These are phyloP conservation scores for Gasterosteus nipponicus DNA, from an alignment of 2,113 vertebrate species.

Conservation along the genomic window DNA sequence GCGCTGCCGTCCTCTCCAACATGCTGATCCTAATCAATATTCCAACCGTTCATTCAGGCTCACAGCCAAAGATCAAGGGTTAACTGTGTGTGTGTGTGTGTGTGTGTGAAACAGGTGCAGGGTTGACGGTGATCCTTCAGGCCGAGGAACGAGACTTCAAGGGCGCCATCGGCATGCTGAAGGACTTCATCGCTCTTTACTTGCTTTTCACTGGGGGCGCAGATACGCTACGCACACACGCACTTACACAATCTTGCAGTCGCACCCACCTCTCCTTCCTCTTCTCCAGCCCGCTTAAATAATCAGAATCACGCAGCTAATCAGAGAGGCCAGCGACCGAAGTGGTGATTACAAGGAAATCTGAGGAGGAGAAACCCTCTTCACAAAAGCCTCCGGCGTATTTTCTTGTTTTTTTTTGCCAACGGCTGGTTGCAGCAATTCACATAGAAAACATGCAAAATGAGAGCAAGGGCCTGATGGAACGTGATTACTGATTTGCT, in stretches of 20 bases:
- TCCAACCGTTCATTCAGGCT: conserved; percentile 32
- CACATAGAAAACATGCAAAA: conserved; percentile 15
- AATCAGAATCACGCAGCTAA: conserved; percentile 3
- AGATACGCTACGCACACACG: not conserved
- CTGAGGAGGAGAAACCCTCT: conserved; percentile 6
- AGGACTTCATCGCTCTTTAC: conserved; percentile 25
- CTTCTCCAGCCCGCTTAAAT: not conserved
- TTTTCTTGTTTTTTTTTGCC: not conserved
- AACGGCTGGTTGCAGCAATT: conserved; percentile 21
- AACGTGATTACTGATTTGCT: conserved; percentile 27
- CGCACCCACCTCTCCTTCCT: not conserved
- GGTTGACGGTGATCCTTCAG: conserved; percentile 28
- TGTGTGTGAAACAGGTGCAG: conserved; percentile 43
- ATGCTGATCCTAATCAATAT: conserved; percentile 29
- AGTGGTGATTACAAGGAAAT: conserved; percentile 20
- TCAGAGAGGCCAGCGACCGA: conserved; percentile 22
- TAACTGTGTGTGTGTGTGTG: conserved; percentile 19
- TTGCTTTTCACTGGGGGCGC: not conserved
- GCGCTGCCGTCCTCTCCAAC: not conserved
- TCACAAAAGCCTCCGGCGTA: not conserved
- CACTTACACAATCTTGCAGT: not conserved
- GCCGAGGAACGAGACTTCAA: conserved; percentile 16
- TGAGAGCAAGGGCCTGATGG: not conserved
- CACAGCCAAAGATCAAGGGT: not conserved
- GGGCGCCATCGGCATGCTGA: conserved; percentile 2